phyloP scores from a whole-genome alignment of 2,797 vertebrate genomes.

The Clarias platycephalus region DNA sequence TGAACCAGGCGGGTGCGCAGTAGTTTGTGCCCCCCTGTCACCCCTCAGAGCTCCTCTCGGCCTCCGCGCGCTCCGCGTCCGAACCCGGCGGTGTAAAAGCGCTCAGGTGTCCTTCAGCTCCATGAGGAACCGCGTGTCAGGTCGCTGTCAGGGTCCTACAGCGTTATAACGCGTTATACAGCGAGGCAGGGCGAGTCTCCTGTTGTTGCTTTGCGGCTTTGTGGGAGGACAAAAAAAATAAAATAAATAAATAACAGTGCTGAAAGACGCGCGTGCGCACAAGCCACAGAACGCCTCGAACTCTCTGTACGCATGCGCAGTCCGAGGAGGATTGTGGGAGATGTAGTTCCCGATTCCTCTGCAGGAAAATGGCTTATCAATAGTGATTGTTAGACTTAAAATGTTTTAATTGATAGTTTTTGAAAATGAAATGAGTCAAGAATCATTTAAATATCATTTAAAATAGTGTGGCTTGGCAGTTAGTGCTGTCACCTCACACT shows the following conservation, averaged over 20 bases:
- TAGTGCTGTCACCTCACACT: too few species aligned
- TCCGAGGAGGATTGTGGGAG: conserved; percentile 64
- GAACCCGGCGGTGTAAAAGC: conserved; percentile 59
- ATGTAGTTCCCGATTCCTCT: conserved; percentile 58
- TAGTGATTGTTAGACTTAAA: neutral
- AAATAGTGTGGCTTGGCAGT: too few species aligned
- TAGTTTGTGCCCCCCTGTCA: neutral
- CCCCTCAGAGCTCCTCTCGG: conserved; percentile 61
- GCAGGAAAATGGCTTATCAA: neutral
- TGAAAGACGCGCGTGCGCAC: conserved; percentile 67
- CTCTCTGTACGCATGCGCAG: conserved; percentile 3
- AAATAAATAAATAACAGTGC: conserved; percentile 65
- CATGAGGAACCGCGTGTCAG: conserved; percentile 59
- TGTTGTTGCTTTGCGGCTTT: conserved; percentile 37
- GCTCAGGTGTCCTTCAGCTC: conserved; percentile 65
- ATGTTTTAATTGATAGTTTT: neutral
- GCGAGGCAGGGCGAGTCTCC: neutral
- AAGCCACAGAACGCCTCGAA: neutral
- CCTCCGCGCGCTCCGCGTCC: conserved; percentile 64
- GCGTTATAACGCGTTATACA: neutral
- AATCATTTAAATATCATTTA: too few species aligned
- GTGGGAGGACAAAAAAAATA: conserved; percentile 67
- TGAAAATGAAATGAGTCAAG: too few species aligned
- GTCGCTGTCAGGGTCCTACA: neutral
- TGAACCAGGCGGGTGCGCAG: too few species aligned